These are phyloP conservation scores for Branchinecta lynchi DNA, from an alignment of 1,140 invertebrate species.

Conservation along the genomic window DNA sequence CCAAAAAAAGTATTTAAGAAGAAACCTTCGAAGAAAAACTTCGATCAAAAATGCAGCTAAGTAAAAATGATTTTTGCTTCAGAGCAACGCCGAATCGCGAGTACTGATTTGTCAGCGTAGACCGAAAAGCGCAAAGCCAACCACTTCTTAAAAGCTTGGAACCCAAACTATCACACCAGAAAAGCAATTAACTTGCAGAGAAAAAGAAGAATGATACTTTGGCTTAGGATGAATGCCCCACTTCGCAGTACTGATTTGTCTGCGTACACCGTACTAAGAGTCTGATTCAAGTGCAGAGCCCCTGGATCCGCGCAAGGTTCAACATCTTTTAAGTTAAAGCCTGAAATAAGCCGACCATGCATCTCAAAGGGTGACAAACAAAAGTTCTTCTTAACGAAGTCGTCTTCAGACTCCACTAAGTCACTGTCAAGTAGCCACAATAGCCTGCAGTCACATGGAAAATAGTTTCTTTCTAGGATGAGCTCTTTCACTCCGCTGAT, in stretches of 20 bases:
- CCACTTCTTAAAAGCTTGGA: too few relatives aligned
- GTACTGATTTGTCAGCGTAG: too few relatives aligned
- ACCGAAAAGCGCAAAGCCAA: too few relatives aligned
- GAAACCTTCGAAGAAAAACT: too few relatives aligned
- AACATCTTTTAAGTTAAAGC: slow-evolving; percentile 47
- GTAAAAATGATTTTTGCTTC: too few relatives aligned
- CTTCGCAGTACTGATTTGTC: background rate
- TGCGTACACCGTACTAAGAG: background rate
- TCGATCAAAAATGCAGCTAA: too few relatives aligned
- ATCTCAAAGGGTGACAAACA: slow-evolving; percentile 67
- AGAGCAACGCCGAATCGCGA: too few relatives aligned
- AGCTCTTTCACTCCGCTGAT: slow-evolving; percentile 41
- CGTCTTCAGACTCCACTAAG: slow-evolving; percentile 40
- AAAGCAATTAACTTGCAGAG: too few relatives aligned
- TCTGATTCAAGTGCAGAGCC: slow-evolving; percentile 2
- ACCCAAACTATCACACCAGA: too few relatives aligned
- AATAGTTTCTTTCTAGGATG: slow-evolving; percentile 54
- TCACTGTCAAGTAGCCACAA: slow-evolving; percentile 54
- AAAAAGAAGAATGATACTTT: too few relatives aligned
- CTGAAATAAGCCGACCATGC: slow-evolving; percentile 51
- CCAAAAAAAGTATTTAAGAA: too few relatives aligned
- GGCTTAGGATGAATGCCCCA: background rate
- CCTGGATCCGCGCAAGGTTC: slow-evolving; percentile 46
- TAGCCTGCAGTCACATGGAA: slow-evolving; percentile 65
- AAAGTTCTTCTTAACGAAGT: slow-evolving; percentile 57